Evolutionary conservation across 2,113 vertebrate species (phyloP).

Genomic region (Agapornis roseicollis): DNA sequence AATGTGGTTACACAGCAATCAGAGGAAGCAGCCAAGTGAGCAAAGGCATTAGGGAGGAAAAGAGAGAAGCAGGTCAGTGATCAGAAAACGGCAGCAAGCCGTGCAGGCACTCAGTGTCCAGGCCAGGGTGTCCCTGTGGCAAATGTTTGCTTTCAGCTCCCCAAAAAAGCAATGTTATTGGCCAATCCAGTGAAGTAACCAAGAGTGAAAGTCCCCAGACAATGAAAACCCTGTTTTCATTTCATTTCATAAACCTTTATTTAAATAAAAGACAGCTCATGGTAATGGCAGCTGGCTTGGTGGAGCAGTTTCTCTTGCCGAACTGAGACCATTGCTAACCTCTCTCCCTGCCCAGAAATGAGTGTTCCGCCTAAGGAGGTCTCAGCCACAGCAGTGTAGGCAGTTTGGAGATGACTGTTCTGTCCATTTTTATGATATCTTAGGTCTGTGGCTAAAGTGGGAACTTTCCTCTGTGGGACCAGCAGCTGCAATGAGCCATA

Average conservation of each 20-base stretch:
- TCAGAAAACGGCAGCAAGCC: not conserved
- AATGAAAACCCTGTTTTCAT: not conserved
- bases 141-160: not conserved
- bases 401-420: not conserved
- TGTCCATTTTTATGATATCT: not conserved
- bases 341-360: not conserved
- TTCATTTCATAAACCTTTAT: too few relatives aligned
- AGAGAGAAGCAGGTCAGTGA: not conserved
- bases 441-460: not conserved
- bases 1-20: not conserved
- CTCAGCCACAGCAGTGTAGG: not conserved
- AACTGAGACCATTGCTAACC: not conserved
- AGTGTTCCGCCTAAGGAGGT: not conserved
- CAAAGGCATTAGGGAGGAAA: not conserved
- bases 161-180: rapidly evolving
- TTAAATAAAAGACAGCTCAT: not conserved
- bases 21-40: not conserved
- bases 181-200: not conserved
- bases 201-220: not conserved
- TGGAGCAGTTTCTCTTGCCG: not conserved
- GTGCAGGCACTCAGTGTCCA: rapidly evolving
- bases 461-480: not conserved
- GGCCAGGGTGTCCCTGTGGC: not conserved
- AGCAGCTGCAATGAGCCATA: not conserved
- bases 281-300: not conserved